A percentile compares a stretch with the other conserved stretches of the same genome.
Evolutionary conservation across 2,888 invertebrate genomes (phyloP).

Genomic region (Apamea sordens): DNA sequence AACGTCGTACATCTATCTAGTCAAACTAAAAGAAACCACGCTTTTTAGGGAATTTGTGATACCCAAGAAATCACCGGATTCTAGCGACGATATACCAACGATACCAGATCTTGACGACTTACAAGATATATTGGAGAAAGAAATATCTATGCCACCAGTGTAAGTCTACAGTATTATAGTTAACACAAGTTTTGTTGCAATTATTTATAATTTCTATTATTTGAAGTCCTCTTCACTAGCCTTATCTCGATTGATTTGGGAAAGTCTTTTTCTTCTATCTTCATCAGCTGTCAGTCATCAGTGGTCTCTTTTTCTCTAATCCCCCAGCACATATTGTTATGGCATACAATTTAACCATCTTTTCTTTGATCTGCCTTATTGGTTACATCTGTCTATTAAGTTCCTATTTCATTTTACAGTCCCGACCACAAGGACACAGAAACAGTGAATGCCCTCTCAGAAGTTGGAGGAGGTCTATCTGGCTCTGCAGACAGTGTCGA

Average conservation of each 20-base stretch:
- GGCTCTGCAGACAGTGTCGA: slow-evolving; percentile 83
- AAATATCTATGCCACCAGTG: slow-evolving; percentile 82
- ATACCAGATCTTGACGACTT: slow-evolving; percentile 88
- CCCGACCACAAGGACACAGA: slow-evolving; percentile 80
- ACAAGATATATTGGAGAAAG: slow-evolving; percentile 86
- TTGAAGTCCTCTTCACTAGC: not conserved
- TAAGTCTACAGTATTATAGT: slow-evolving; percentile 70
- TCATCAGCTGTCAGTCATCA: too few species aligned
- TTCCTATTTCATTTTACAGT: slow-evolving; percentile 66
- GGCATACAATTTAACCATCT: not conserved
- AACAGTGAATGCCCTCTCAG: slow-evolving; percentile 83
- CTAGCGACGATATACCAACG: slow-evolving; percentile 87
- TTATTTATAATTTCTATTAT: not conserved
- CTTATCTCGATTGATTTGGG: not conserved
- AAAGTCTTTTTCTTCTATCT: not conserved
- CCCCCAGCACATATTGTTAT: not conserved
- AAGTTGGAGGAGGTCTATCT: slow-evolving; percentile 81
- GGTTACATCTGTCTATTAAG: not conserved
- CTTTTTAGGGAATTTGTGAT: slow-evolving; percentile 83
- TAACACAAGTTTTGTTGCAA: not conserved
- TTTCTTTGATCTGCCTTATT: not conserved
- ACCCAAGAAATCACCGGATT: slow-evolving; percentile 85
- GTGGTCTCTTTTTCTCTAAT: not conserved
- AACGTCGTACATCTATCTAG: not conserved
- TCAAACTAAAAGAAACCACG: not conserved